Percentiles rank a stretch among this genome's conserved stretches.
Evolutionary conservation across 2,888 invertebrate species (phyloP).

Genomic region (Philonicus albiceps): DNA sequence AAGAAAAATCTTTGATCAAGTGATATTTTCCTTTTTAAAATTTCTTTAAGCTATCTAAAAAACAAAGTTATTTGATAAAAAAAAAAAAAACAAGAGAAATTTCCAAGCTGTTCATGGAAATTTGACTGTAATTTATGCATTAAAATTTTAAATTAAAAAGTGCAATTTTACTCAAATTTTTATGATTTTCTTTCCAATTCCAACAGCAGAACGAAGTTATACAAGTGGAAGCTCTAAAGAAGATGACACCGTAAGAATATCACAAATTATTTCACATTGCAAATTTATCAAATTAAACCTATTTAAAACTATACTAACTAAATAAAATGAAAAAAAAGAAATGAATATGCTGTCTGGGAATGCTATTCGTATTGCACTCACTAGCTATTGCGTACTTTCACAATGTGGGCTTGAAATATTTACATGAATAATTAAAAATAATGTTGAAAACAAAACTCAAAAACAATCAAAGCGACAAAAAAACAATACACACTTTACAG

Average conservation of each 20-base stretch:
- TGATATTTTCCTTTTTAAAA: constrained; percentile 5
- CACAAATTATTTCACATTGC: neutral
- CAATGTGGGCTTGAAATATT: constrained; percentile 24
- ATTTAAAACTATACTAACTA: neutral
- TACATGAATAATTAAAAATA: neutral
- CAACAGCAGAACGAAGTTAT: constrained; percentile 33
- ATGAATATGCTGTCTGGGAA: constrained; percentile 24
- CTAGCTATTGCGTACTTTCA: constrained; percentile 30
- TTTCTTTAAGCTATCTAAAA: neutral
- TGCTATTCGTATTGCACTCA: constrained; percentile 37
- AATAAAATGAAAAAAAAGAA: neutral
- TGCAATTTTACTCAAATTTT: neutral
- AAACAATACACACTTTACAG: neutral
- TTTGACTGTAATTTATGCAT: neutral
- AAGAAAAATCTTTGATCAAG: constrained; percentile 33
- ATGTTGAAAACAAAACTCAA: neutral
- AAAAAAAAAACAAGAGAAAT: neutral
- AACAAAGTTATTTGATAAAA: neutral
- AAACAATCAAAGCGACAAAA: neutral
- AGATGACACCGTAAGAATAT: constrained; percentile 35
- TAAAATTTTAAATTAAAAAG: neutral
- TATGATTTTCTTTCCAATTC: constrained; percentile 23
- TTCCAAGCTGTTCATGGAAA: neutral
- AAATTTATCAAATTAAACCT: constrained; percentile 7
- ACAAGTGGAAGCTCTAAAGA: constrained; percentile 36